Base-by-base conservation (phyloP, 2,113 vertebrate genomes). In the Dicaeum eximium region DNA sequence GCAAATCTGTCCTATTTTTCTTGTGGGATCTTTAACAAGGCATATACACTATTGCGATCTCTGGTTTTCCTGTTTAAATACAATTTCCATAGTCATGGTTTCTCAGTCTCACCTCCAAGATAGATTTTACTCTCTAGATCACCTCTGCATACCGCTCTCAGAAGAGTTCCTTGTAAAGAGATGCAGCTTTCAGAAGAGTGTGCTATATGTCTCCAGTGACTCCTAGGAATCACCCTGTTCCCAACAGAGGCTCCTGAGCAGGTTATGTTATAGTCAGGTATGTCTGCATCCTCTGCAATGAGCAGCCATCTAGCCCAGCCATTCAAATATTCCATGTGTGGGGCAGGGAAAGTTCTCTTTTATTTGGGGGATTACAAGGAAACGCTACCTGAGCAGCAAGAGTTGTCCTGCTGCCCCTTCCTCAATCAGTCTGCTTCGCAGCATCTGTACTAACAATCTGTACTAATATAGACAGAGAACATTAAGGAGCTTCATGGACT, bases 391-490 rank as follows among this genome's bases (percentile, higher is more conserved):
- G 22, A 79, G 61, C 61, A 65, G 61, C 14, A 33, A 45, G 35
- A 33, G 19, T 23, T 60, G 50, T 14, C 61, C 67, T 45, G 28
- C 31, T 53, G n/a, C 27, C 31, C 28, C 38, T 35, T 48, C 38
- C 38, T 25, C 5, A 12, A 3, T 6, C 23, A 54, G 27, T 67
- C 67, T 38, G 14, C 45, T 38, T 27, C 5, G 12, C 37, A 35
- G 0, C 13, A 2, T 1, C 9, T 33, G 40, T n/a, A n/a, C n/a
- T n/a, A n/a, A n/a, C n/a, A n/a, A 11, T 24, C 12, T 38, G 40
- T 37, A 28, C 18, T 9, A 3, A 33, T 6, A 20, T 0, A 30
- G 48, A 38, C 35, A 65, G 18, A 20, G 19, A 23, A 28, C 15
- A 31, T 15, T 1, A 42, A 38, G 70, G 23, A 51, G 13, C 28